Evolutionary conservation across 1,140 invertebrate species (phyloP), one percentile per base, ranked within the genome.

Genomic region (Hypothenemus hampei): DNA sequence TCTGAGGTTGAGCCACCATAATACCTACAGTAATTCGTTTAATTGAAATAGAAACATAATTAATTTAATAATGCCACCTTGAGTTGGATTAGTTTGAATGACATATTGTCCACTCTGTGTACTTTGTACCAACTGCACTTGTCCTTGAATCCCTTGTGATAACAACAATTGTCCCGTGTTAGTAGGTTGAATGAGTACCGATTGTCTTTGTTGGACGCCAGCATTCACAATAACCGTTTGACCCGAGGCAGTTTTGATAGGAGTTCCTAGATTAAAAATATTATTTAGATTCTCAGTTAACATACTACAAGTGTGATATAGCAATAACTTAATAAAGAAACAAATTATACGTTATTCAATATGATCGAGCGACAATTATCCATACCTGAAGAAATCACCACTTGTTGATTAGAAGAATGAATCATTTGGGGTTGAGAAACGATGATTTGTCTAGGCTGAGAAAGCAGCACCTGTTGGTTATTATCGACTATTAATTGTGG

Each of bases 1-100:
- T 80, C 51, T 81, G 79, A 0, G 79, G 77, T 35, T 83, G 80
- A 1, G 83, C 81, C 2, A 86, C 72, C 19, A 86, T 74, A 56
- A 83, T 83, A 33, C 55, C 55, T 57, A 15, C 11, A 44, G 3
- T 15, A 13, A 26, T 4, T 8, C 8, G 36, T 39, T 39, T 2
- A 39, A 16, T 16, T 39, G 2, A 10, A 16, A 8, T 16, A n/a
- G 11, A 13, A 39, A 15, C 1, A 19, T 39, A 19, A 4, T 39
- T 39, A 10, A 8, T 39, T 16, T 39, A 10, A 20, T 3, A 23
- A 1, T 20, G 10, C 79, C 79, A 24, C 77, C 77, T 16, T 75
- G 73, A 0, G 74, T 69, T 15, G 73, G 72, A 19, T 76, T 75
- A 18, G 68, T 64, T 13, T 78, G 78, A 10, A 81, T 70, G 0